These are phyloP conservation scores for Spodoptera picta DNA, from an alignment of 2,888 invertebrate species.

Conservation along the genomic window DNA sequence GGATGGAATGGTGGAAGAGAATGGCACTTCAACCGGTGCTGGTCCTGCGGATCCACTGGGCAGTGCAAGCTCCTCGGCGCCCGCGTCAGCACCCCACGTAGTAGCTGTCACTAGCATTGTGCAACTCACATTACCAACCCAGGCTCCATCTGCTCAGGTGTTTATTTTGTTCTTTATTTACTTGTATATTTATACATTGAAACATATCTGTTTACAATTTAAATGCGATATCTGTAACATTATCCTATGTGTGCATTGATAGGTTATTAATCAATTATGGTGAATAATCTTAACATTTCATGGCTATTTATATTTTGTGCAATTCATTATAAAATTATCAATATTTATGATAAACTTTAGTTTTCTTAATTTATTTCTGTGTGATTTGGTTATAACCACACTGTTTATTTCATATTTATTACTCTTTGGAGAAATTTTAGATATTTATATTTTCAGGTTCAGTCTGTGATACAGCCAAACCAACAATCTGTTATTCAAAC, in stretches of 20 bases:
- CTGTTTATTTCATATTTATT: constrained; percentile 10
- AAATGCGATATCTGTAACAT: constrained; percentile 20
- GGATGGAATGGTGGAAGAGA: constrained; percentile 98
- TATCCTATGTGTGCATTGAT: constrained; percentile 5
- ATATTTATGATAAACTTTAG: constrained; percentile 1
- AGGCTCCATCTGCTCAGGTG: constrained; percentile 91
- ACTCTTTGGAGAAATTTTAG: constrained; percentile 17
- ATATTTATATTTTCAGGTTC: constrained; percentile 90
- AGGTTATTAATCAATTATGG: constrained; percentile 18
- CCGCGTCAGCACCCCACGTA: constrained; percentile 77
- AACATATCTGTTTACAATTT: constrained; percentile 35
- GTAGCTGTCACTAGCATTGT: constrained; percentile 93
- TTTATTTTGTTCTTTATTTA: constrained; percentile 65
- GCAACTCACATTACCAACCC: constrained; percentile 93
- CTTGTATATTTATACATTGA: constrained; percentile 11
- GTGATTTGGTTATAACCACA: not conserved
- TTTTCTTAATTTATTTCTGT: not conserved
- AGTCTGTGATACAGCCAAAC: constrained; percentile 98
- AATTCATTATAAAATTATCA: constrained; percentile 9
- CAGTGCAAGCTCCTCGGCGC: constrained; percentile 72
- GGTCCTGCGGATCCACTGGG: constrained; percentile 79
- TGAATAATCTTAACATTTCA: constrained; percentile 1
- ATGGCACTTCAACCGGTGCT: constrained; percentile 89
- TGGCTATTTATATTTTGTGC: constrained; percentile 25
- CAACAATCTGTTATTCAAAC: constrained; percentile 99